These are phyloP conservation scores for Clostera curtula DNA, from an alignment of 2,888 invertebrate species.

Conservation along the genomic window DNA sequence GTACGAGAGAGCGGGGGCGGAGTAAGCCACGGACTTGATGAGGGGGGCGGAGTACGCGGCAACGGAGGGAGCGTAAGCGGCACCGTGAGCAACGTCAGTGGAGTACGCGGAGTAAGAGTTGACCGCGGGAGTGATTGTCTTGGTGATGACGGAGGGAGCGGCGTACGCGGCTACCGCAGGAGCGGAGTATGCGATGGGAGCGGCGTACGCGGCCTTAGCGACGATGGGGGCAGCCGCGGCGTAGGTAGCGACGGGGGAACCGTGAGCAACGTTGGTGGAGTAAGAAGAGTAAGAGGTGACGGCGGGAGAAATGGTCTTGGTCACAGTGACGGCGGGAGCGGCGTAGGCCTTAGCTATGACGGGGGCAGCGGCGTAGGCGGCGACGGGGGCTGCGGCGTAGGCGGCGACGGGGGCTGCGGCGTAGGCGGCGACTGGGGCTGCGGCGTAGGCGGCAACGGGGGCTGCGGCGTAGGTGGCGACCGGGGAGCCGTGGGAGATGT, in stretches of 20 bases:
- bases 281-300: conserved; percentile 53
- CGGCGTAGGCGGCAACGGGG: no score
- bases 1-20: conserved; percentile 47
- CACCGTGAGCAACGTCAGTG: conserved; percentile 37
- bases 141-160: conserved; percentile 33
- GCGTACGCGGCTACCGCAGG: conserved; percentile 33
- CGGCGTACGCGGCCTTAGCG: conserved; percentile 33
- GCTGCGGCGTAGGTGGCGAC: no score
- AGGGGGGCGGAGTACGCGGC: no score
- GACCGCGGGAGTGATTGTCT: conserved; percentile 34
- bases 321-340: conserved; percentile 44
- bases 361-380: no score
- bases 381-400: conserved; percentile 16
- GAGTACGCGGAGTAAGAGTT: conserved; percentile 44
- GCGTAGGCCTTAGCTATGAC: no score
- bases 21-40: no score
- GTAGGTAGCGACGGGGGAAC: conserved; percentile 32
- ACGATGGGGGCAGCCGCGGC: conserved; percentile 35
- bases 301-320: conserved; percentile 25
- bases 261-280: conserved; percentile 40
- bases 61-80: conserved; percentile 37
- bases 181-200: conserved; percentile 56
- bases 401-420: conserved; percentile 43
- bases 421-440: conserved; percentile 31
- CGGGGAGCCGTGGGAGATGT: conserved; percentile 30